Evolutionary conservation across 2,888 invertebrate genomes (phyloP).

Genomic region (Mesochorus sp.): DNA sequence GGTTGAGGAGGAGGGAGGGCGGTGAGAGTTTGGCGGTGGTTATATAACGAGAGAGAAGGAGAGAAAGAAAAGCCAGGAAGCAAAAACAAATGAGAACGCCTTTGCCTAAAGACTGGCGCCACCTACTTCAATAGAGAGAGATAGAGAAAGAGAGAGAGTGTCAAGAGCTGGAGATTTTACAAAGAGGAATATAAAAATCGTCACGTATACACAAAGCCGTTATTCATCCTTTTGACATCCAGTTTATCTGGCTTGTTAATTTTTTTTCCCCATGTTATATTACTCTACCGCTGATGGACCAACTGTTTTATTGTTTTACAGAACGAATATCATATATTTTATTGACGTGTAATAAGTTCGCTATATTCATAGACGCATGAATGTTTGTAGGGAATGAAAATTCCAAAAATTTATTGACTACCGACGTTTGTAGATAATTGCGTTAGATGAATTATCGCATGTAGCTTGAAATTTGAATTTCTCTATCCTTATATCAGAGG

Average conservation of each 20-base stretch:
- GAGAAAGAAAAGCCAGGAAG: conserved; percentile 36
- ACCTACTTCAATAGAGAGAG: background rate
- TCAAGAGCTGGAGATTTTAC: background rate
- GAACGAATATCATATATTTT: conserved; percentile 17
- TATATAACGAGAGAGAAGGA: conserved; percentile 16
- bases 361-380: background rate
- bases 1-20: conserved; percentile 1
- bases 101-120: conserved; percentile 46
- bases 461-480: too few species aligned
- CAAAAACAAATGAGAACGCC: conserved; percentile 56
- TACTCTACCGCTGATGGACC: background rate
- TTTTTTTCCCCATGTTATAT: background rate
- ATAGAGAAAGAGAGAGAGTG: conserved; percentile 3
- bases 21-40: conserved; percentile 28
- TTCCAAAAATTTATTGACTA: too few species aligned
- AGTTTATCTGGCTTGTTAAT: conserved; percentile 4
- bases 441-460: too few species aligned
- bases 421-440: too few species aligned
- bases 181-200: background rate
- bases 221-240: conserved; percentile 37
- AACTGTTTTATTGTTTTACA: background rate
- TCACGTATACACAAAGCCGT: conserved; percentile 30
- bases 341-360: background rate
- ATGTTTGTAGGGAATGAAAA: background rate
- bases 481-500: background rate